Evolutionary conservation across 2,888 invertebrate species (phyloP).

Genomic region (Xanthia togata): DNA sequence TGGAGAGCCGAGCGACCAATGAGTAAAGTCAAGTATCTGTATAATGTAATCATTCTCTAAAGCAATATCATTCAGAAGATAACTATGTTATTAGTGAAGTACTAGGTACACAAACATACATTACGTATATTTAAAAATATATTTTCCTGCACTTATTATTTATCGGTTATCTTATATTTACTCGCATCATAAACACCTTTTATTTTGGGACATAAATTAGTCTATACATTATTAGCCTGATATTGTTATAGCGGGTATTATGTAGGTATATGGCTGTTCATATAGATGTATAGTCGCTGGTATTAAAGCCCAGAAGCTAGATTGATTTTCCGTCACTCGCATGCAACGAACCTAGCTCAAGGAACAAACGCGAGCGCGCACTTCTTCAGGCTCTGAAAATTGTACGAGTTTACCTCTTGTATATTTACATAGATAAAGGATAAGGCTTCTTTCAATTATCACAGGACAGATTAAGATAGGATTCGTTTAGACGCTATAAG

Average conservation of each 20-base stretch:
- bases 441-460: neutral
- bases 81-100: conserved; percentile 35
- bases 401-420: conserved; percentile 48
- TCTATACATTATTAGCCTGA: conserved; percentile 42
- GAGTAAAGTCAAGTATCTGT: conserved; percentile 16
- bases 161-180: conserved; percentile 22
- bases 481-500: neutral
- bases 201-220: conserved; percentile 41
- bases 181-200: conserved; percentile 35
- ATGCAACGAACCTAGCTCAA: conserved; percentile 89
- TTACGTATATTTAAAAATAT: conserved; percentile 45
- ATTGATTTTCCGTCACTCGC: conserved; percentile 67
- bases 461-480: neutral
- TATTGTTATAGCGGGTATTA: conserved; percentile 42
- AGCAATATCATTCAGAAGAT: conserved; percentile 17
- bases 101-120: conserved; percentile 48
- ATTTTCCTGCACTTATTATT: conserved; percentile 38
- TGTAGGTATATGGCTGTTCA: conserved; percentile 50
- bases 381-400: conserved; percentile 81
- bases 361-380: conserved; percentile 82
- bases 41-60: conserved; percentile 16
- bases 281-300: conserved; percentile 34
- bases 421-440: conserved; percentile 28
- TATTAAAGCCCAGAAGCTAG: conserved; percentile 39
- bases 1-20: neutral